Base-by-base conservation (phyloP, 1,140 invertebrate genomes). In the Tribolium castaneum region DNA sequence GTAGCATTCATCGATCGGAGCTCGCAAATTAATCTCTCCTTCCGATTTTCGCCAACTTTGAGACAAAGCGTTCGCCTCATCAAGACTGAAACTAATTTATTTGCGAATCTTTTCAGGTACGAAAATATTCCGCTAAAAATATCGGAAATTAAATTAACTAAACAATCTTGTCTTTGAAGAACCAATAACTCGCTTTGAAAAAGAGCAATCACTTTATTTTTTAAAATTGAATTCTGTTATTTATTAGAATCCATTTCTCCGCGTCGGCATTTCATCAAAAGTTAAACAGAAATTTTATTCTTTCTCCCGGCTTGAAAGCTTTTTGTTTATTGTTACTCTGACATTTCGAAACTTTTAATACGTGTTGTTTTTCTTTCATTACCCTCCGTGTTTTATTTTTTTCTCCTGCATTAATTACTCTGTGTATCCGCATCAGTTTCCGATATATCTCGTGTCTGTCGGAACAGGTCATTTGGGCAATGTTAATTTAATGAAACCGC, bases 401-500 rank as follows among this genome's bases (percentile, higher is more conserved):
- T 19, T 19, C 16, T 45, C 10, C 39, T 45, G 7, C 39, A n/a
- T 45, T 45, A 45, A 45, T 45, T 45, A 45, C 9, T 45, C 5
- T 30, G 4, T 6, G 25, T 19, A 56, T 56, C 16, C 54, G 22
- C n/a, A 59, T 59, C 19, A 19, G 7, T 25, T 22, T 22, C 3
- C 19, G 54, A 59, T 59, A 19, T n/a, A 45, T 45, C 3, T 45
- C 39, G n/a, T 10, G 39, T 45, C 39, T 9, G 9, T 45, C 39
- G 7, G 39, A 45, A 45, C n/a, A 45, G n/a, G 39, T 45, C 39
- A 3, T 45, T 45, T 45, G 39, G 39, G 39, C n/a, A 45, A 35
- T 66, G 59, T 35, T 66, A 66, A 14, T 66, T 66, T 66, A 66
- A 35, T 66, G 30, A 66, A 66, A 66, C 59, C 30, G 12, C 30